Base-by-base conservation (phyloP, 2,888 invertebrate genomes). In the Orthonychiurus folsomi region DNA sequence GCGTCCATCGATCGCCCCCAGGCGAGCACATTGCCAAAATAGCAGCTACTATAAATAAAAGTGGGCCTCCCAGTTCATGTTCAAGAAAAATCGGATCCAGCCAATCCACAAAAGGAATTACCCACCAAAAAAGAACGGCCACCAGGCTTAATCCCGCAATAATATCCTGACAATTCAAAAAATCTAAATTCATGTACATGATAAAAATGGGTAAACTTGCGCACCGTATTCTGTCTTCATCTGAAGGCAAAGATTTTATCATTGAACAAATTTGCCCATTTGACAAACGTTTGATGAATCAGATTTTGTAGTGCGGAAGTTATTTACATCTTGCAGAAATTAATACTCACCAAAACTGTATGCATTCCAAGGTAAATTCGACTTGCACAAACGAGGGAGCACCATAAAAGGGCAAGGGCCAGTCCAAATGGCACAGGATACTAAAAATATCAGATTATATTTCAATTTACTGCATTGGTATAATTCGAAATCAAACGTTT, bases 331-430 rank as follows among this genome's bases (percentile, higher is more conserved):
- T n/a, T n/a, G n/a, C n/a, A n/a, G n/a, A n/a, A n/a, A n/a, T n/a
- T n/a, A n/a, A n/a, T n/a, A n/a, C n/a, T n/a, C 79, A 89, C 89
- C 80, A 93, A 79, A 66, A 91, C 86, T 73, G 89, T 87, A 75
- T 94, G 93, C 93, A 94, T 94, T 71, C 94, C 94, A 58, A 94
- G 81, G 77, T 94, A 94, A 18, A 94, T 77, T 73, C 94, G 80
- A 78, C 93, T 93, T 59, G 86, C 79, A 75, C 90, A 91, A 61
- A 93, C 87, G 28, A 92, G 77, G 2, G 82, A 77, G 75, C 91
- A 90, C 84, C 84, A 82, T 2, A 75, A 37, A 3, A 78, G 63
- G 18, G 81, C 80, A 54, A 79, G 69, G 18, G 76, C 59, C 1
- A 81, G 62, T 18, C 80, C 81, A 57, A 77, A 57, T 71, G 73